These are phyloP conservation scores for Micromussa lordhowensis DNA, from an alignment of 92 coral and sea anemone genomes.

Conservation along the genomic window DNA sequence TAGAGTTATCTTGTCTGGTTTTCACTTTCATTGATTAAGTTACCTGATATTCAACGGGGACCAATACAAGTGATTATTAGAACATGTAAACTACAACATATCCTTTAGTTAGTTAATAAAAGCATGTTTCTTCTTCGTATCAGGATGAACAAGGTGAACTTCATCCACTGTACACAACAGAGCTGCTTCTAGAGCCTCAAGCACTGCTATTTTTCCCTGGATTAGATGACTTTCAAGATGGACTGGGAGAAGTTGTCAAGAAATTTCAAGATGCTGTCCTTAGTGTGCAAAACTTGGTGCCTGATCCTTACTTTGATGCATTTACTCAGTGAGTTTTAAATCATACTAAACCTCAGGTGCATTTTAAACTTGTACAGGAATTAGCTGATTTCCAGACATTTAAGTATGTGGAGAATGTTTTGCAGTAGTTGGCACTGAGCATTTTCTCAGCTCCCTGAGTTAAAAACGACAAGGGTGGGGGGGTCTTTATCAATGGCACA, in stretches of 20 bases:
- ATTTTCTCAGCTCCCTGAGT: too few species aligned
- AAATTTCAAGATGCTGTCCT: slow-evolving; percentile 98
- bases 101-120: background rate
- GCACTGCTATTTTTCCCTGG: slow-evolving; percentile 87
- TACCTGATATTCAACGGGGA: background rate
- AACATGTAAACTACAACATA: background rate
- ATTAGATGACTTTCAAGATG: slow-evolving; percentile 98
- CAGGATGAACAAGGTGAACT: slow-evolving; percentile 86
- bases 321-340: slow-evolving; percentile 84
- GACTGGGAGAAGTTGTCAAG: slow-evolving; percentile 93
- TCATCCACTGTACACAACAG: slow-evolving; percentile 91
- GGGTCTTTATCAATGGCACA: too few species aligned
- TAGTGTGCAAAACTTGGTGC: slow-evolving; percentile 93
- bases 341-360: too few species aligned
- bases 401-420: too few species aligned
- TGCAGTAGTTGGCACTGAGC: too few species aligned
- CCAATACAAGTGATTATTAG: background rate
- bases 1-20: background rate
- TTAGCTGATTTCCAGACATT: too few species aligned
- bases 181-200: slow-evolving; percentile 91
- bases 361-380: too few species aligned
- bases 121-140: background rate
- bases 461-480: too few species aligned
- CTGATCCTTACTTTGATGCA: slow-evolving; percentile 95
- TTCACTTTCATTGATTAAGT: too few species aligned